These are phyloP conservation scores for Chrysogorgia sp. DNA, from an alignment of 92 coral and sea anemone species.

Conservation along the genomic window DNA sequence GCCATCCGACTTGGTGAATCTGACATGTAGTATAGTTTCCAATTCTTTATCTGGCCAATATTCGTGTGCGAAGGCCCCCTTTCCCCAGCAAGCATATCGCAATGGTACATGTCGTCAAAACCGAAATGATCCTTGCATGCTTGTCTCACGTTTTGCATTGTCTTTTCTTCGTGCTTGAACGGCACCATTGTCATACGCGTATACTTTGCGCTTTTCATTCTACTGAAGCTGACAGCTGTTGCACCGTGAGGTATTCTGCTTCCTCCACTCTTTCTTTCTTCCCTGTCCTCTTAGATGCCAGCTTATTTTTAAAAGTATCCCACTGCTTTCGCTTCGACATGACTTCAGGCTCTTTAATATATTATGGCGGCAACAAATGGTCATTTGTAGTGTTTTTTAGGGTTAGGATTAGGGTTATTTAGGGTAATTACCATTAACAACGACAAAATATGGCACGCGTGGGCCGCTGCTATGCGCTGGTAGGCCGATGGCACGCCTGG, in stretches of 20 bases:
- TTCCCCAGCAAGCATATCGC: conserved; percentile 13
- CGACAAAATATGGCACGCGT: too few species aligned
- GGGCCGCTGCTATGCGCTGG: too few species aligned
- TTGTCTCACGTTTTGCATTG: neutral
- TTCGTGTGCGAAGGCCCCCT: conserved; percentile 14
- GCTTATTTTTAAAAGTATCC: conserved; percentile 6
- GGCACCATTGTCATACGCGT: conserved; percentile 3
- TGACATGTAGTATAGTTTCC: conserved; percentile 7
- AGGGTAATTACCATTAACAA: too few species aligned
- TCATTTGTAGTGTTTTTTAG: too few species aligned
- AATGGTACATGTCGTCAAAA: neutral
- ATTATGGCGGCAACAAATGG: too few species aligned
- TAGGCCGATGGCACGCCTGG: too few species aligned
- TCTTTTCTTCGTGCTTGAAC: neutral
- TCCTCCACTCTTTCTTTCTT: neutral
- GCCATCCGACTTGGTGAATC: too few species aligned
- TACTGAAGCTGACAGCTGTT: neutral
- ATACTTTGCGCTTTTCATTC: conserved; percentile 2
- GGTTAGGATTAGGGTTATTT: too few species aligned
- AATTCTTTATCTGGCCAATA: conserved; percentile 8
- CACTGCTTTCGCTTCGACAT: too few species aligned
- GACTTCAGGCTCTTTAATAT: too few species aligned
- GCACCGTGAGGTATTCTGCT: conserved; percentile 5
- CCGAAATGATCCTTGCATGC: conserved; percentile 12
- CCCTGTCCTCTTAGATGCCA: neutral